phyloP scores from a whole-genome alignment of 30 jellyfish, hydroid and myxozoan species.

The Phacellophora camtschatica region DNA sequence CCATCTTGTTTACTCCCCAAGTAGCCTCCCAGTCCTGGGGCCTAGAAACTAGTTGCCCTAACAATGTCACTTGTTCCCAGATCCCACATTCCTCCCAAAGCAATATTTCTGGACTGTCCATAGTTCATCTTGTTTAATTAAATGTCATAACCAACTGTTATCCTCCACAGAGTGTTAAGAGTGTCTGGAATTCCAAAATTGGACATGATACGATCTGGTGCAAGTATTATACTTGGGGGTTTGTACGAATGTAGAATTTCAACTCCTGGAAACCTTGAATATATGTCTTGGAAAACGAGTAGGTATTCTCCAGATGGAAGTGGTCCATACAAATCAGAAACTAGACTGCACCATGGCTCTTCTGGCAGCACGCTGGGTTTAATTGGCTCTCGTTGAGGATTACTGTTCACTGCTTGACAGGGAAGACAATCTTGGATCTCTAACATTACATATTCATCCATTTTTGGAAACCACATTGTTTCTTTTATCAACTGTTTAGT shows the following conservation, averaged over 20 bases:
- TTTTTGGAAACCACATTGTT: constrained; percentile 45
- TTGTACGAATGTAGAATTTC: constrained; percentile 59
- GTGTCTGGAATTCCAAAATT: constrained; percentile 10
- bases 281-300: constrained; percentile 38
- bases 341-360: constrained; percentile 35
- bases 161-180: too few species aligned
- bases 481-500: neutral
- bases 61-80: too few species aligned
- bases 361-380: constrained; percentile 25
- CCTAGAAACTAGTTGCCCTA: too few species aligned
- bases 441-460: constrained; percentile 13
- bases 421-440: constrained; percentile 32
- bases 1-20: too few species aligned
- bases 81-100: too few species aligned
- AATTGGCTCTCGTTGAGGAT: constrained; percentile 23
- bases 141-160: too few species aligned
- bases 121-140: too few species aligned
- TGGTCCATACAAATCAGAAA: constrained; percentile 50
- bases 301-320: constrained; percentile 56
- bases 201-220: constrained; percentile 16
- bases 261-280: constrained; percentile 52
- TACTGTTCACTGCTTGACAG: constrained; percentile 40
- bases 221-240: constrained; percentile 31
- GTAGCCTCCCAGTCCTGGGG: too few species aligned
- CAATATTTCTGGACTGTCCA: too few species aligned